Evolutionary conservation across 2,113 vertebrate genomes (phyloP).

Genomic region (Dipodomys merriami): DNA sequence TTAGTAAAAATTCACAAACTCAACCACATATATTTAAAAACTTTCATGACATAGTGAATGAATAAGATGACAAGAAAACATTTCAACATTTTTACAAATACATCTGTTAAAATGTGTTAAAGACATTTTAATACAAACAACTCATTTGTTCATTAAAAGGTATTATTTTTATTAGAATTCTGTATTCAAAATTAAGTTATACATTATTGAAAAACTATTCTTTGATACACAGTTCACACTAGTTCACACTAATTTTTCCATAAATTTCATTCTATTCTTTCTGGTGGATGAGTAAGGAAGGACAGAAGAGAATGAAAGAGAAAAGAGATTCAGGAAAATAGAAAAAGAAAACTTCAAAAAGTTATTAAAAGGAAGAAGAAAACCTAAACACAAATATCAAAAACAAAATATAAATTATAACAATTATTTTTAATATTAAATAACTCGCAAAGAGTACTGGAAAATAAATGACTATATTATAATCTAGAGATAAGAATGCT

Average conservation of each 20-base stretch:
- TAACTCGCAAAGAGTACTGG: conserved; percentile 4
- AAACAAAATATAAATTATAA: conserved; percentile 1
- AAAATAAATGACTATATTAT: conserved; percentile 17
- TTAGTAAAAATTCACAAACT: conserved; percentile 41
- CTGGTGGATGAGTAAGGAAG: neutral
- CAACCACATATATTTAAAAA: neutral
- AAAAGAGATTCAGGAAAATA: neutral
- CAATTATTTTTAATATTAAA: conserved; percentile 42
- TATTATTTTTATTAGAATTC: neutral
- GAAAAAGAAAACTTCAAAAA: conserved; percentile 39
- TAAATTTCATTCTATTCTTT: conserved; percentile 47
- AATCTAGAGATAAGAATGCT: neutral
- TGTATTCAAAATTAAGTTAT: conserved; percentile 36
- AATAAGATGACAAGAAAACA: neutral
- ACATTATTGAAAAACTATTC: neutral
- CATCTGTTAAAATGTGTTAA: neutral
- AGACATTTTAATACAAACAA: conserved; percentile 25
- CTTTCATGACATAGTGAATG: neutral
- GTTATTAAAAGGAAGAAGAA: conserved; percentile 10
- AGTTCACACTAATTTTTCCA: conserved; percentile 39
- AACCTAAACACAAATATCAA: conserved; percentile 31
- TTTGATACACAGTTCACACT: conserved; percentile 6
- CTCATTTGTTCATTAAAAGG: neutral
- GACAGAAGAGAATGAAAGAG: neutral
- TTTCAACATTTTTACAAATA: conserved; percentile 49